These are phyloP conservation scores for Dryadula phaetusa DNA, from an alignment of 2,888 invertebrate species.

Conservation along the genomic window DNA sequence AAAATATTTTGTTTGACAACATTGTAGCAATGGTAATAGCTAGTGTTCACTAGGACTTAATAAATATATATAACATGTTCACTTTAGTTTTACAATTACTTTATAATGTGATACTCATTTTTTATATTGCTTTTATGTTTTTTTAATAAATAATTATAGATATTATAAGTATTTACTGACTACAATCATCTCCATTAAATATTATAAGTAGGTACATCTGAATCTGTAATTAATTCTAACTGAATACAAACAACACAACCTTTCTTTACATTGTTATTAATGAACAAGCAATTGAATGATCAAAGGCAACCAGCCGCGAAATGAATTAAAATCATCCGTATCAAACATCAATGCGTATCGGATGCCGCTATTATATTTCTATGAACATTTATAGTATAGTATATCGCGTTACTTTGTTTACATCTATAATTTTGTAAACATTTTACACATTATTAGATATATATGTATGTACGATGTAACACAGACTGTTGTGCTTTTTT, in stretches of 20 bases:
- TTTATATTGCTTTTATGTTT: no score
- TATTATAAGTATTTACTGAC: no score
- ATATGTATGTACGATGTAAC: no score
- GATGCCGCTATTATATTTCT: constrained; percentile 29
- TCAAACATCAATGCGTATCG: constrained; percentile 40
- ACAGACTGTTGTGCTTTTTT: no score
- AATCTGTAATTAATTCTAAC: constrained; percentile 1
- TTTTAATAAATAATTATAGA: no score
- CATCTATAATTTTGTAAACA: not conserved
- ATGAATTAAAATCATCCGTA: constrained; percentile 63
- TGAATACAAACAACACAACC: constrained; percentile 7
- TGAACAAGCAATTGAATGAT: constrained; percentile 61
- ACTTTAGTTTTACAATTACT: no score
- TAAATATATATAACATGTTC: no score
- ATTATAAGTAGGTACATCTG: not conserved
- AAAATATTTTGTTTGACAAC: no score
- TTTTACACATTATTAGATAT: no score
- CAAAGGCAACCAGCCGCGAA: constrained; percentile 64
- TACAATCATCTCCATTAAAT: not conserved
- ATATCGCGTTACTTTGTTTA: not conserved
- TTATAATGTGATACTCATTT: no score
- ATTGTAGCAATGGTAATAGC: no score
- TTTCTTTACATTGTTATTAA: constrained; percentile 53
- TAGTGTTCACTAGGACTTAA: no score
- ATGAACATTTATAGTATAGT: not conserved